Conservation (phyloP, 2,113 vertebrate genomes). For the Nesogale talazaci region DNA sequence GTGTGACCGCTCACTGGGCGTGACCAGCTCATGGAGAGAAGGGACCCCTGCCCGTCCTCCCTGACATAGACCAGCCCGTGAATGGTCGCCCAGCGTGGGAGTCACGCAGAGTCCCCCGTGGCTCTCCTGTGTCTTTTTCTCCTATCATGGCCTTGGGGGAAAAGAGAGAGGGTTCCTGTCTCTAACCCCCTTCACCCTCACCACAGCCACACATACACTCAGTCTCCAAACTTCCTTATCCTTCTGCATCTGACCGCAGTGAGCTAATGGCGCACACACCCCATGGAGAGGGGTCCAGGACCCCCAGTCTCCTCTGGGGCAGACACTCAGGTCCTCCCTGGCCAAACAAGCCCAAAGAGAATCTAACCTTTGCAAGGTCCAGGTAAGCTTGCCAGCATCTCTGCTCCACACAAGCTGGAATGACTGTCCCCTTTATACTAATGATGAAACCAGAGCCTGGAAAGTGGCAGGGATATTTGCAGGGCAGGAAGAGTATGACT, state of each 20-base stretch:
- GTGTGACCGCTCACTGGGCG: accelerated
- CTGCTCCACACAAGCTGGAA: neutral
- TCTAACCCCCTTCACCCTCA: neutral
- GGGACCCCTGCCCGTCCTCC: accelerated
- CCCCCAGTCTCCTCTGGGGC: neutral
- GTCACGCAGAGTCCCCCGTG: neutral
- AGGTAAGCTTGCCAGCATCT: neutral
- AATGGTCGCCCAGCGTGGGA: accelerated
- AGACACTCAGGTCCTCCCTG: neutral
- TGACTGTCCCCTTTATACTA: neutral
- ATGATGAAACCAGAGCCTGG: neutral
- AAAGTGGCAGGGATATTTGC: neutral
- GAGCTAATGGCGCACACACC: neutral
- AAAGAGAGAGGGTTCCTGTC: constrained; percentile 15
- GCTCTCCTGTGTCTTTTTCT: neutral
- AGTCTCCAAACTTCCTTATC: neutral
- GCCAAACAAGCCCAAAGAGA: neutral
- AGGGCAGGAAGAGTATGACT: neutral
- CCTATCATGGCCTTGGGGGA: neutral
- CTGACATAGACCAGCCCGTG: neutral
- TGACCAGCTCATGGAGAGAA: neutral
- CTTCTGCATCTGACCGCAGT: neutral
- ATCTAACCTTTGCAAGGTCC: neutral
- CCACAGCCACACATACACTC: neutral
- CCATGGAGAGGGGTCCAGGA: neutral